These are phyloP conservation scores for Scolopax mira DNA, from an alignment of 2,113 vertebrate genomes.

Conservation along the genomic window DNA sequence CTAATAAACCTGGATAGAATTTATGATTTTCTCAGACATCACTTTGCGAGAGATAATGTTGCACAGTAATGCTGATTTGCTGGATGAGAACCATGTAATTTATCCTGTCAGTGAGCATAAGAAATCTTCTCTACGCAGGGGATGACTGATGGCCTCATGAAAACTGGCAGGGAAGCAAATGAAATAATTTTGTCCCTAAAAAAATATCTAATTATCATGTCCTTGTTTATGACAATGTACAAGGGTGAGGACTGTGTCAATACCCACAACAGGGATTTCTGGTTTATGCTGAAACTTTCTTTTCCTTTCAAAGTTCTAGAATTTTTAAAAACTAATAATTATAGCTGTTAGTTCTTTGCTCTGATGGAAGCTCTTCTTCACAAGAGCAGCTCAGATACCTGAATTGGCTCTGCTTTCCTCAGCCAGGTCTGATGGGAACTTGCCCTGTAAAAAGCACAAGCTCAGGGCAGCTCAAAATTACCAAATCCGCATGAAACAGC, in stretches of 20 bases:
- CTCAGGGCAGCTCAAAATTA: not conserved
- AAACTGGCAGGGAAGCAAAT: slow-evolving; percentile 77
- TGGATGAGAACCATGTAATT: slow-evolving; percentile 79
- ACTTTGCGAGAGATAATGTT: slow-evolving; percentile 74
- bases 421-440: not conserved
- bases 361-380: not conserved
- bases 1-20: slow-evolving; percentile 77
- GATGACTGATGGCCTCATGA: slow-evolving; percentile 75
- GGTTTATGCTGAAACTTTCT: not conserved
- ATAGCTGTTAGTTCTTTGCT: not conserved
- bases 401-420: not conserved
- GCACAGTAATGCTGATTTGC: slow-evolving; percentile 77
- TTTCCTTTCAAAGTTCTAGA: not conserved
- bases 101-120: slow-evolving; percentile 77
- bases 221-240: not conserved
- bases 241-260: not conserved
- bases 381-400: not conserved
- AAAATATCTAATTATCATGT: slow-evolving; percentile 74
- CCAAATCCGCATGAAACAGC: fast-evolving
- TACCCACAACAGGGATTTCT: not conserved
- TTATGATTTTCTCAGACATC: slow-evolving; percentile 69
- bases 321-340: not conserved
- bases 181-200: slow-evolving; percentile 76
- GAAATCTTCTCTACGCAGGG: slow-evolving; percentile 69
- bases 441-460: not conserved